phyloP scores from a whole-genome alignment of 2,113 vertebrate genomes.

The Oryzias javanicus region DNA sequence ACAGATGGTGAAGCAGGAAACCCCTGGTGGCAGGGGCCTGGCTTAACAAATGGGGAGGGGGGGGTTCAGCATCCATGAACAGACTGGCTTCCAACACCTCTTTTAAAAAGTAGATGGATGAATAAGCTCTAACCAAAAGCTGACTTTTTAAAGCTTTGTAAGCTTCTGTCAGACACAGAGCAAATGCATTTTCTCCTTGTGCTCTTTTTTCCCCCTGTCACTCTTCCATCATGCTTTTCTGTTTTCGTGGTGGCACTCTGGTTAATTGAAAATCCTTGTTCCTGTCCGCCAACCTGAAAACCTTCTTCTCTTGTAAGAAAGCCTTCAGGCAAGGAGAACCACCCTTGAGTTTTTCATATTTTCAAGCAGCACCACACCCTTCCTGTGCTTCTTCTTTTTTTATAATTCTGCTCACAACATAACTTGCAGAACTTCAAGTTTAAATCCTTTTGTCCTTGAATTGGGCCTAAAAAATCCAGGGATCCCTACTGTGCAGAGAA shows the following conservation, averaged over 20 bases:
- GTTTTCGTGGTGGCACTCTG: conserved; percentile 35
- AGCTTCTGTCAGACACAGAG: conserved; percentile 9
- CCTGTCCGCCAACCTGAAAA: conserved; percentile 39
- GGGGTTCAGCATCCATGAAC: conserved; percentile 20
- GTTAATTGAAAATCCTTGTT: conserved; percentile 70
- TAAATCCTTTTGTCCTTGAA: conserved; percentile 39
- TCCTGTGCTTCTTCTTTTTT: neutral
- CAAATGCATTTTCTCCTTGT: conserved; percentile 11
- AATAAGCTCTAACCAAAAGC: conserved; percentile 20
- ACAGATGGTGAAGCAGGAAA: conserved; percentile 69
- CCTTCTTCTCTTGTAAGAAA: conserved; percentile 32
- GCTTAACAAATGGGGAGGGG: conserved; percentile 34
- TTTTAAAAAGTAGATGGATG: conserved; percentile 22
- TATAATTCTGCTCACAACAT: conserved; percentile 24
- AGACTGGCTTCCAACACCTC: conserved; percentile 43
- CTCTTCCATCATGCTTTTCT: conserved; percentile 1
- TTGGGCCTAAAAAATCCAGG: conserved; percentile 13
- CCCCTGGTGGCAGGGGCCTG: conserved; percentile 34
- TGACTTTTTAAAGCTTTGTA: conserved; percentile 7
- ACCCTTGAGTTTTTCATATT: conserved; percentile 27
- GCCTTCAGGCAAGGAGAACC: conserved; percentile 44
- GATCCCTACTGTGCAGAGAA: conserved; percentile 5
- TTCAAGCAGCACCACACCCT: conserved; percentile 26
- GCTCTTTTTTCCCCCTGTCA: neutral
- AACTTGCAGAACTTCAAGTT: conserved; percentile 24